Evolutionary conservation across 1,140 invertebrate genomes (phyloP), one percentile per base, ranked within the genome.

Genomic region (Drosophila auraria): DNA sequence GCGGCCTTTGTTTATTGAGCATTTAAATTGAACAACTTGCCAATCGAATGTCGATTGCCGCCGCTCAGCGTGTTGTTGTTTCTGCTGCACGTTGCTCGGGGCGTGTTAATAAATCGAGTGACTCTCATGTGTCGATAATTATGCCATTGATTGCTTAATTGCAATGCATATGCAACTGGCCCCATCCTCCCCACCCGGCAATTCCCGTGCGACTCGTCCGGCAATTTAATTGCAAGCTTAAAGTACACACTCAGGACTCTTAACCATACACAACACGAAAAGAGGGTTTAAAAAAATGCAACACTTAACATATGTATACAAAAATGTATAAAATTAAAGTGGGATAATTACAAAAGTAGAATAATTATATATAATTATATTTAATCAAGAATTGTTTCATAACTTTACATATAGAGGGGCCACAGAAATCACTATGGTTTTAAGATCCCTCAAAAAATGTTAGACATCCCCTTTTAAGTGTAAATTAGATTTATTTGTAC

Each of bases 131-230:
- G 84, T 66, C 84, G 77, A 87, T 89, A 89, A 89, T 90, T 89
- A 90, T 84, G 81, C 70, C 84, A 89, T 89, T 89, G 84, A 89
- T 89, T 90, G 84, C 78, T 90, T 89, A 89, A 89, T 89, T 89
- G 87, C 84, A 89, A 84, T 90, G 61, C 84, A 89, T 89, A 84
- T 89, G 80, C 27, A 83, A 53, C 53, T 38, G 14, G 3, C 23
- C 30, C 25, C 42, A 25, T 8, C 30, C 54, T 15, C 14, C 25
- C 40, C 38, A 3, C 38, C 33, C 11, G 20, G 44, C 20, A 66
- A 49, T 54, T 61, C 56, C 63, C 57, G 64, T 49, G 59, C 57
- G 74, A 54, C 75, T 69, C 57, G 63, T 60, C 50, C 61, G 40
- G 76, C 68, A 80, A 79, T 80, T 80, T 80, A 80, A 79, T 80